Conservation (phyloP, 2,888 invertebrate species). For the Mallateleia sp. region DNA sequence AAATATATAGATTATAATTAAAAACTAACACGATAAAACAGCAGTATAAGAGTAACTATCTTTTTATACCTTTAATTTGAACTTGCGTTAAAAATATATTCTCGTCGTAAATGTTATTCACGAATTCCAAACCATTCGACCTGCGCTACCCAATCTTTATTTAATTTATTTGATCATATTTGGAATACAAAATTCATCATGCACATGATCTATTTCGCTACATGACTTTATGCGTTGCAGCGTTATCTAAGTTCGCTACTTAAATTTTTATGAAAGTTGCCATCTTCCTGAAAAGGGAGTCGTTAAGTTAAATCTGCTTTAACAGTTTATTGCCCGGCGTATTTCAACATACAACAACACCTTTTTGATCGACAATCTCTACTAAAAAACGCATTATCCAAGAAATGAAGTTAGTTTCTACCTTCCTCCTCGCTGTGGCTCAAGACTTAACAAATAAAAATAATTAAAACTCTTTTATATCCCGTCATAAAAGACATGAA, state of each 20-base stretch:
- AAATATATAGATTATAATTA: too few relatives aligned
- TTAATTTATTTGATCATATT: background rate
- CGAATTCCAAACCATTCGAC: too few relatives aligned
- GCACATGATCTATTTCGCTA: constrained; percentile 32
- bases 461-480: constrained; percentile 34
- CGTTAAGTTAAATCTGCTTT: constrained; percentile 70
- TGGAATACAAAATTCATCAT: constrained; percentile 34
- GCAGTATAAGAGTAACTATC: too few relatives aligned
- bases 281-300: constrained; percentile 66
- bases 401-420: constrained; percentile 28
- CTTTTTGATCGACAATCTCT: constrained; percentile 33
- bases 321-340: constrained; percentile 45
- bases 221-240: constrained; percentile 35
- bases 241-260: constrained; percentile 65
- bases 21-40: too few relatives aligned
- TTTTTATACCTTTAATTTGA: too few relatives aligned
- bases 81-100: too few relatives aligned
- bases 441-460: constrained; percentile 21
- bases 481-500: constrained; percentile 24
- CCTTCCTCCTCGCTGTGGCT: background rate
- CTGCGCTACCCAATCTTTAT: too few relatives aligned
- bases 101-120: too few relatives aligned
- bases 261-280: constrained; percentile 68
- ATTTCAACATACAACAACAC: constrained; percentile 45
- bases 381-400: constrained; percentile 40